These are phyloP conservation scores for Heloderma charlesbogerti DNA, from an alignment of 2,113 vertebrate species.

Conservation along the genomic window DNA sequence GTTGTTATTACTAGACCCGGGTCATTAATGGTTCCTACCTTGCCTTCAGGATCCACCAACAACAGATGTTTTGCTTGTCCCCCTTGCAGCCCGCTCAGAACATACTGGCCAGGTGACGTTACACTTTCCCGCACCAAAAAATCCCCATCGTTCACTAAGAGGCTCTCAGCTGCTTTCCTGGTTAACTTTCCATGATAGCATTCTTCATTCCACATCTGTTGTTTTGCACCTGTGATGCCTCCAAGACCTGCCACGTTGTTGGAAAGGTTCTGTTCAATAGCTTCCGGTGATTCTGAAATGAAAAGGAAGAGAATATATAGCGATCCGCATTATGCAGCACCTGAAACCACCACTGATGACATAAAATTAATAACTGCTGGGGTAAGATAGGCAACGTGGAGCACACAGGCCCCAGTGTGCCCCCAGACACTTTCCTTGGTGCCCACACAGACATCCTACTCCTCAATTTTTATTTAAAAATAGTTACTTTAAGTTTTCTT, in stretches of 20 bases:
- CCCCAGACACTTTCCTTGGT: too few species aligned
- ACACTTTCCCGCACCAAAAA: constrained; percentile 93
- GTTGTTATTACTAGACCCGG: neutral
- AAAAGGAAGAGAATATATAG: constrained; percentile 55
- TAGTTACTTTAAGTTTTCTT: too few species aligned
- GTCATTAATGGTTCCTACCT: constrained; percentile 75
- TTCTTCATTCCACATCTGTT: constrained; percentile 82
- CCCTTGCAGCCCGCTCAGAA: constrained; percentile 91
- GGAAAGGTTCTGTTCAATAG: constrained; percentile 68
- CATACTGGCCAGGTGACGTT: constrained; percentile 89
- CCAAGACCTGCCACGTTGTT: constrained; percentile 58
- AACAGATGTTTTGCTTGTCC: constrained; percentile 89
- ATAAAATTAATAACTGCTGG: neutral
- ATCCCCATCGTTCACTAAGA: constrained; percentile 88
- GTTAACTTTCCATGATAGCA: constrained; percentile 93
- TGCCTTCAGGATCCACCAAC: constrained; percentile 92
- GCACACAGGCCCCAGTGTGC: too few species aligned
- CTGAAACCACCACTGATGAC: neutral
- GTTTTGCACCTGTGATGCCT: constrained; percentile 71
- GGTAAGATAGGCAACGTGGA: too few species aligned
- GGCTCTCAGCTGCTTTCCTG: constrained; percentile 87
- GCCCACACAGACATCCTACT: too few species aligned
- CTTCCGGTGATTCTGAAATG: constrained; percentile 72
- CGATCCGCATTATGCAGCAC: neutral
- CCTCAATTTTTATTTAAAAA: too few species aligned